A percentile compares a stretch with the other conserved stretches of the same genome.
Conservation (phyloP, 2,797 vertebrate species). For the Acropternis orthonyx region DNA sequence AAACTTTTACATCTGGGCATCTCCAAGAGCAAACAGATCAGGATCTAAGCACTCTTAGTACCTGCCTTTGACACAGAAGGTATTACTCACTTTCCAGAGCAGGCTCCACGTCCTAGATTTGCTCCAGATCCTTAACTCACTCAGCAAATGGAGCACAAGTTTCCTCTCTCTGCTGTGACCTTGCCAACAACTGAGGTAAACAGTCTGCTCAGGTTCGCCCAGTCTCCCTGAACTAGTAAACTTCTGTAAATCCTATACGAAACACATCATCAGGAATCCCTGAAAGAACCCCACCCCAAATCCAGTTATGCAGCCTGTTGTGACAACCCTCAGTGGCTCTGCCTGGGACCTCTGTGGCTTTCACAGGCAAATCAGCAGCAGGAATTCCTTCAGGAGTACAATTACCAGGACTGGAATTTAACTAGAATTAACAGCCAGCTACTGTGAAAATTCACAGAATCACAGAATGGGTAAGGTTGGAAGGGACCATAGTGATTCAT, state of each 20-base stretch:
- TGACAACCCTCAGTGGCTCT: neutral
- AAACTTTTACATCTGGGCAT: neutral
- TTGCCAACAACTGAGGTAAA: neutral
- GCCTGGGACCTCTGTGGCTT: neutral
- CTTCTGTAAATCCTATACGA: neutral
- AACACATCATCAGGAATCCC: neutral
- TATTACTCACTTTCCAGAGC: neutral
- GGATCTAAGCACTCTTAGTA: neutral
- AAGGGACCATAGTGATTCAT: neutral
- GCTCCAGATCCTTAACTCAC: neutral
- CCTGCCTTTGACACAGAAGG: neutral
- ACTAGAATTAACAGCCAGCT: neutral
- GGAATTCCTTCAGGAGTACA: neutral
- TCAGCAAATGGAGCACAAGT: neutral
- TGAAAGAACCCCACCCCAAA: neutral
- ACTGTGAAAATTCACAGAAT: neutral
- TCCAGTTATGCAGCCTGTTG: neutral
- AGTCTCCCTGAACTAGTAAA: neutral
- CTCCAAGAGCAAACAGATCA: neutral
- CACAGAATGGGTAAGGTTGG: neutral
- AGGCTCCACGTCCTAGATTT: neutral
- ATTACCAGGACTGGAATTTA: neutral
- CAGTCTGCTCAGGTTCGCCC: neutral
- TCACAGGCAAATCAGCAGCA: neutral
- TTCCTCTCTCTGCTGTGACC: neutral